These are phyloP conservation scores for Pammene fasciana DNA, from an alignment of 2,888 invertebrate species.

Conservation along the genomic window DNA sequence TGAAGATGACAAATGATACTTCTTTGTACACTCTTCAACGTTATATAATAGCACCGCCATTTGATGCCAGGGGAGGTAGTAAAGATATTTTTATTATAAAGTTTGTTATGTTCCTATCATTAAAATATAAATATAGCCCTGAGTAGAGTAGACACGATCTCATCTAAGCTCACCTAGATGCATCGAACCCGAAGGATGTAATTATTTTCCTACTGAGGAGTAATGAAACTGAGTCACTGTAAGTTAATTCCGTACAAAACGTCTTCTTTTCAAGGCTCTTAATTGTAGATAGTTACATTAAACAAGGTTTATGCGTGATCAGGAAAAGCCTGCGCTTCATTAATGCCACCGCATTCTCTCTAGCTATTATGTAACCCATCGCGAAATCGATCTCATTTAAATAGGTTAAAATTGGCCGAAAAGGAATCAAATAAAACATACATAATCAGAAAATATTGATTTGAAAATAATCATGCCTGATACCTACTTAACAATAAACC, in stretches of 20 bases:
- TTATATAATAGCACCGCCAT: not conserved
- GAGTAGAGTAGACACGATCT: not conserved
- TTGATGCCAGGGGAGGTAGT: not conserved
- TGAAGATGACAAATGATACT: constrained; percentile 29
- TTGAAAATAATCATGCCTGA: no score
- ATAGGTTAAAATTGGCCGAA: no score
- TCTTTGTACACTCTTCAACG: not conserved
- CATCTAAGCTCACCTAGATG: constrained; percentile 23
- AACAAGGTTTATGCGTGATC: constrained; percentile 72
- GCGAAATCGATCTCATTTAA: constrained; percentile 47
- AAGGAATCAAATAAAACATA: no score
- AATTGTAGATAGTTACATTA: constrained; percentile 54
- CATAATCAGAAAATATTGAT: no score
- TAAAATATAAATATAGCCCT: not conserved
- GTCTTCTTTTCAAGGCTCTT: no score
- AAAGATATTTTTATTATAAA: not conserved
- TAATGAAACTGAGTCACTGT: no score
- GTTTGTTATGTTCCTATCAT: no score
- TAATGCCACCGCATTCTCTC: constrained; percentile 63
- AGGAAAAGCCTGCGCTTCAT: constrained; percentile 61
- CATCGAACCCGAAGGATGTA: constrained; percentile 62
- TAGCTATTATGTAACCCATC: constrained; percentile 61
- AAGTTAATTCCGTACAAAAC: no score
- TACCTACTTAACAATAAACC: no score
- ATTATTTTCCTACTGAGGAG: constrained; percentile 53